Conservation (phyloP, 2,113 vertebrate genomes). For the Rana temporaria region DNA sequence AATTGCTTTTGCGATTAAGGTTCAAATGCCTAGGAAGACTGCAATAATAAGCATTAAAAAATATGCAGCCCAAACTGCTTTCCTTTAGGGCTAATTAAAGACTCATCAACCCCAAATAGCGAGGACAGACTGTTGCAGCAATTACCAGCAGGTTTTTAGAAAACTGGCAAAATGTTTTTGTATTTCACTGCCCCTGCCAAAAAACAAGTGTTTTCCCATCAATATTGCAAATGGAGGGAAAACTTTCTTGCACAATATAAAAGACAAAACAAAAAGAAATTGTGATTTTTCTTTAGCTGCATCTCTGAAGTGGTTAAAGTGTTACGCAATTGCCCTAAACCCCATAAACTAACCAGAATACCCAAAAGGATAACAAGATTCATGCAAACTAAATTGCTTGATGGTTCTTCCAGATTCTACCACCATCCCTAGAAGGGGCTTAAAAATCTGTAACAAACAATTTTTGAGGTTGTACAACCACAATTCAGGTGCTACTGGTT, state of each 20-base stretch:
- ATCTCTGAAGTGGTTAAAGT: constrained; percentile 11
- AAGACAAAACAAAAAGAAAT: too few relatives aligned
- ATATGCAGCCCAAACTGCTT: constrained; percentile 4
- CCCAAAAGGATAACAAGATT: too few relatives aligned
- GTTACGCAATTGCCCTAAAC: too few relatives aligned
- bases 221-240: not conserved
- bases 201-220: constrained; percentile 13
- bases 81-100: constrained; percentile 50
- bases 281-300: not conserved
- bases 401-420: too few relatives aligned
- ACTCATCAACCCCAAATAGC: constrained; percentile 36
- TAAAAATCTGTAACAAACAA: too few relatives aligned
- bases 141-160: constrained; percentile 24
- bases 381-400: too few relatives aligned
- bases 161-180: constrained; percentile 31
- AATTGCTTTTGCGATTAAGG: constrained; percentile 40
- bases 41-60: constrained; percentile 33
- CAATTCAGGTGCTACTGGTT: too few relatives aligned
- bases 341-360: too few relatives aligned
- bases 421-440: too few relatives aligned
- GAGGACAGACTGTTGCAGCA: constrained; percentile 23
- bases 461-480: too few relatives aligned
- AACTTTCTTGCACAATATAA: not conserved
- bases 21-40: not conserved
- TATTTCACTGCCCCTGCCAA: constrained; percentile 15